Percentiles rank a stretch among this genome's conserved stretches.
Evolutionary conservation across 2,113 vertebrate species (phyloP).

Genomic region (Pycnonotus jocosus): DNA sequence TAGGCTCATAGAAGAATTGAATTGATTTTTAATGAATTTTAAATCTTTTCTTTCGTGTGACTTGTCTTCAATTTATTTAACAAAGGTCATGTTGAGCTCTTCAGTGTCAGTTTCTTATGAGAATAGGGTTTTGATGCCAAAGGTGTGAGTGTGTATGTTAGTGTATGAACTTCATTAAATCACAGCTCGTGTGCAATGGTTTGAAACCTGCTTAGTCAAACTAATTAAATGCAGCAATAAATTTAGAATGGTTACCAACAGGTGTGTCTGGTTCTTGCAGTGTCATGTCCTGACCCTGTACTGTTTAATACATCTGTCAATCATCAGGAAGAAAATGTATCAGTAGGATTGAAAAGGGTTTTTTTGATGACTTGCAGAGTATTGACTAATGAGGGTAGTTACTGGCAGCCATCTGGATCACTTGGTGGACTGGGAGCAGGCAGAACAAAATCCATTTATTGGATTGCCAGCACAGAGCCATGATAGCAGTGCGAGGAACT

Average conservation of each 20-base stretch:
- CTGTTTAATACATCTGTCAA: neutral
- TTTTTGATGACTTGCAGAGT: neutral
- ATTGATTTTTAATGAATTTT: neutral
- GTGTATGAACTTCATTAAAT: neutral
- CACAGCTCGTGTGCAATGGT: neutral
- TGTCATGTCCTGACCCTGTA: neutral
- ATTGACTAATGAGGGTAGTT: neutral
- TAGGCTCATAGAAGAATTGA: neutral
- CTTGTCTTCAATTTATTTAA: neutral
- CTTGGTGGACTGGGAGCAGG: neutral
- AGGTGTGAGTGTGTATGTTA: neutral
- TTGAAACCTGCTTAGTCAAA: neutral
- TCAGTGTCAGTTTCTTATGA: neutral
- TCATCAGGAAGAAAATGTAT: neutral
- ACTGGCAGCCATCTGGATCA: neutral
- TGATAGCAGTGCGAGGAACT: neutral
- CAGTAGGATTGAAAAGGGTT: neutral
- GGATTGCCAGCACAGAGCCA: neutral
- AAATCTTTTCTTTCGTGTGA: neutral
- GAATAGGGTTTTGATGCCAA: neutral
- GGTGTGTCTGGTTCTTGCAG: neutral
- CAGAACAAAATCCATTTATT: neutral
- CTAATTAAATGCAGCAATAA: neutral
- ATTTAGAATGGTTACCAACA: neutral
- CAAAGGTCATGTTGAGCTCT: neutral